Evolutionary conservation across 2,888 invertebrate genomes (phyloP).

Genomic region (Cataglyphis cursor): DNA sequence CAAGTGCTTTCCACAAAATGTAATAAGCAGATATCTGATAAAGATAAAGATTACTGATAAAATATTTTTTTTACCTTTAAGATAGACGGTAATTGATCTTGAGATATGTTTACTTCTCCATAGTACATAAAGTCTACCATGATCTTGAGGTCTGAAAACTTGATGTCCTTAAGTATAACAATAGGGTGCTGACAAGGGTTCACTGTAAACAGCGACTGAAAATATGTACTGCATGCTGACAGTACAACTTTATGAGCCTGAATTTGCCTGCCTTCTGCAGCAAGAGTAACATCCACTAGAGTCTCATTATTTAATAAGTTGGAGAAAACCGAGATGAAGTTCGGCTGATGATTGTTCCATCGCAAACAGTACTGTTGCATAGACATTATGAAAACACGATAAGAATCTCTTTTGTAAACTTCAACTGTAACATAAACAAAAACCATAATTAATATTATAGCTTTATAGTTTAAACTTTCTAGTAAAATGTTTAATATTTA

Average conservation of each 20-base stretch:
- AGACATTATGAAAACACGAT: conserved; percentile 87
- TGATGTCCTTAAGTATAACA: conserved; percentile 95
- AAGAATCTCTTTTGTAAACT: background rate
- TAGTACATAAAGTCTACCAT: conserved; percentile 98
- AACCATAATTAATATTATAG: background rate
- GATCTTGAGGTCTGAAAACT: conserved; percentile 94
- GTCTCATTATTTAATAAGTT: conserved; percentile 94
- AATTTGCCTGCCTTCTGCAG: conserved; percentile 95
- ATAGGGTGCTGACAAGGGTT: conserved; percentile 96
- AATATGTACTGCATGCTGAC: conserved; percentile 97
- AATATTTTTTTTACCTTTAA: conserved; percentile 86
- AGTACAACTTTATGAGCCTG: conserved; percentile 96
- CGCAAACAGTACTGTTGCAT: conserved; percentile 93
- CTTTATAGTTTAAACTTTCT: background rate
- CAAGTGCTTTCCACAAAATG: background rate
- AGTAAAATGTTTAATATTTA: background rate
- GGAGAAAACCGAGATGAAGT: conserved; percentile 96
- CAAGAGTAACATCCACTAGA: conserved; percentile 95
- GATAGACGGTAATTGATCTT: conserved; percentile 92
- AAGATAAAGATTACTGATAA: too few species aligned
- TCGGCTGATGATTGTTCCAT: conserved; percentile 98
- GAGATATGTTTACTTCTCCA: conserved; percentile 96
- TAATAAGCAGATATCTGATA: background rate
- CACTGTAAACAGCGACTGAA: conserved; percentile 94
- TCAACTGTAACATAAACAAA: conserved; percentile 43